Evolutionary conservation across 2,888 invertebrate genomes (phyloP).

Genomic region (Rhorus exstirpatorius): DNA sequence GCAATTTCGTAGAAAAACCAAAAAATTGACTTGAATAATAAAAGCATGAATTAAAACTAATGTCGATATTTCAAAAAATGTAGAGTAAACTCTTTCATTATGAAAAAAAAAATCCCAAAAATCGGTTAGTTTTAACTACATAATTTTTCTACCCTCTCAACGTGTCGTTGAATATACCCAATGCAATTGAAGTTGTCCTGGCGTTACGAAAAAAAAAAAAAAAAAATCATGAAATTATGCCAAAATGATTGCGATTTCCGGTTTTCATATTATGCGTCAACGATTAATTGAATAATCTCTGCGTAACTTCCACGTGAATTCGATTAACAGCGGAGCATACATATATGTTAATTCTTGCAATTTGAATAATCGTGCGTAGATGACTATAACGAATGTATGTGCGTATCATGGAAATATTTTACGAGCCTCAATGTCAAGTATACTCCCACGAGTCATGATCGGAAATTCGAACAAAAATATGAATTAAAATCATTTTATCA

Average conservation of each 20-base stretch:
- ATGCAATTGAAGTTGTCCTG: neutral
- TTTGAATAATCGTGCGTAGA: conserved; percentile 23
- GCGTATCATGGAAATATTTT: conserved; percentile 14
- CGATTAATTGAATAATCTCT: conserved; percentile 29
- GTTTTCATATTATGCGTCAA: neutral
- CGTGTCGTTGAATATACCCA: no score
- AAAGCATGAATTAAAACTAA: no score
- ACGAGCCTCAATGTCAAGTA: neutral
- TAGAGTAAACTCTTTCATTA: no score
- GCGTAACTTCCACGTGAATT: conserved; percentile 27
- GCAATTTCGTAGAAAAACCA: no score
- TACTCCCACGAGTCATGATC: conserved; percentile 5
- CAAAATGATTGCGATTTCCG: conserved; percentile 44
- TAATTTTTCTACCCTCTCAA: no score
- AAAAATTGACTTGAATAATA: no score
- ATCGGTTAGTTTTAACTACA: no score
- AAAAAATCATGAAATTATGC: conserved; percentile 16
- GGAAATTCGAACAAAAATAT: no score
- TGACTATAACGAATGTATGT: conserved; percentile 10
- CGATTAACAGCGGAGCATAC: no score
- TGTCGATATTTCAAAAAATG: no score
- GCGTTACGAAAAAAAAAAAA: neutral
- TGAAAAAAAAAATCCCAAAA: no score
- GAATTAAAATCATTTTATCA: no score
- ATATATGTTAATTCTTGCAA: conserved; percentile 14